phyloP scores from a whole-genome alignment of 64 coral and sea anemone genomes.

The Montipora capricornis region DNA sequence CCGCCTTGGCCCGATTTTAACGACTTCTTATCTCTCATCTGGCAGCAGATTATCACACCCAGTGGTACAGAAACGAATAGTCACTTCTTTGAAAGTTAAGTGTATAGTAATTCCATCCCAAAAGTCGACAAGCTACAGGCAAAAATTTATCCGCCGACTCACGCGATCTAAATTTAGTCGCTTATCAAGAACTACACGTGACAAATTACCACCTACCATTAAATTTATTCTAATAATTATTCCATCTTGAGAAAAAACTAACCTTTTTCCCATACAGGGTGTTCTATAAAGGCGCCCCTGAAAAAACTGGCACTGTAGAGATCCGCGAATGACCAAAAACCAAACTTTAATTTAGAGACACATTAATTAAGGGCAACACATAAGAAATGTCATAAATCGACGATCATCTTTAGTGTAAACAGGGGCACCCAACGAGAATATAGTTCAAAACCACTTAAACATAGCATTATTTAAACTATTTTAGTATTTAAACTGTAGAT shows the following conservation, averaged over 20 bases:
- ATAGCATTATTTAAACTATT: too few relatives aligned
- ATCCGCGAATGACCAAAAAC: too few relatives aligned
- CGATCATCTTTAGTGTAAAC: too few relatives aligned
- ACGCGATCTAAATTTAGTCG: conserved; percentile 4
- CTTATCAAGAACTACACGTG: background rate
- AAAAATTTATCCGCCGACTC: background rate
- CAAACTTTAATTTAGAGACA: too few relatives aligned
- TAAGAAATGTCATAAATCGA: too few relatives aligned
- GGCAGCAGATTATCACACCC: background rate
- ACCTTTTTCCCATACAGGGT: background rate
- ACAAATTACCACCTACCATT: background rate
- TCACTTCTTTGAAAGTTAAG: too few relatives aligned
- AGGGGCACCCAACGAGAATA: too few relatives aligned
- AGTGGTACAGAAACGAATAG: background rate
- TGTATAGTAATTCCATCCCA: background rate
- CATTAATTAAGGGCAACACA: too few relatives aligned
- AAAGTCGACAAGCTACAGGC: background rate
- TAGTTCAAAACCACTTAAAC: too few relatives aligned
- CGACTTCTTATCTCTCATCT: conserved; percentile 38
- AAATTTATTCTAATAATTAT: conserved; percentile 37
- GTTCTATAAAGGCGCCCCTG: background rate
- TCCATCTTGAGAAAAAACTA: background rate
- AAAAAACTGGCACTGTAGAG: too few relatives aligned
- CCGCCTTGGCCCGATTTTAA: conserved; percentile 10
- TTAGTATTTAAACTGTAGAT: too few relatives aligned